phyloP scores from a whole-genome alignment of 2,113 vertebrate species.

The Platysteira castanea region DNA sequence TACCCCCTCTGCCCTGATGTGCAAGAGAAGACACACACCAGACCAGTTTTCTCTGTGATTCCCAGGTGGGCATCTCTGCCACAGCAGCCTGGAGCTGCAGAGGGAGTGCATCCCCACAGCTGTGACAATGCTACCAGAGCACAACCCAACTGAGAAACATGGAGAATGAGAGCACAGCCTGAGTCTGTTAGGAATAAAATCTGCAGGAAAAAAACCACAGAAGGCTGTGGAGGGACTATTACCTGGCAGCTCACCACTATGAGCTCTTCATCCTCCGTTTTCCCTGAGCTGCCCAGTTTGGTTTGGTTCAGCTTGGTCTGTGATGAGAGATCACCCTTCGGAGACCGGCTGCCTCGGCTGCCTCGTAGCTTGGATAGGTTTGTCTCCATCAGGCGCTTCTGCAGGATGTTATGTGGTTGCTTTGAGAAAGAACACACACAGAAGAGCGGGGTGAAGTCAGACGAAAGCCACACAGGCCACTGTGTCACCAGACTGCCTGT shows the following conservation, averaged over 20 bases:
- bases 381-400: constrained; percentile 85
- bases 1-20: fast-evolving
- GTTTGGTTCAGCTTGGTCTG: constrained; percentile 62
- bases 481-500: background rate
- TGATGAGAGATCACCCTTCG: constrained; percentile 41
- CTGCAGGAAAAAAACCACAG: fast-evolving
- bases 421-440: constrained; percentile 34
- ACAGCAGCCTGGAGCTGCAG: background rate
- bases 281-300: constrained; percentile 61
- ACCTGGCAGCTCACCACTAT: constrained; percentile 82
- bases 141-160: fast-evolving
- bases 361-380: constrained; percentile 78
- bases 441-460: background rate
- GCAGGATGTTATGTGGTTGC: constrained; percentile 89
- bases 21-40: background rate
- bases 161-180: background rate
- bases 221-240: background rate
- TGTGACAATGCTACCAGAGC: fast-evolving
- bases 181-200: background rate
- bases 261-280: constrained; percentile 73
- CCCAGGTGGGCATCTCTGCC: background rate
- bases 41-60: background rate
- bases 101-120: background rate
- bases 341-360: constrained; percentile 67
- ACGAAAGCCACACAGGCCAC: background rate